phyloP scores from a whole-genome alignment of 2,113 vertebrate species.

The human (Homo sapiens) region GRCh38 chr2:7485501-7486000 shows the following conservation, averaged over 20 bases:
- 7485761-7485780: neutral
- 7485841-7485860: neutral
- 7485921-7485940: neutral
- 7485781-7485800: neutral
- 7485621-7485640: neutral
- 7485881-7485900: neutral
- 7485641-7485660: neutral
- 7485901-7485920: neutral
- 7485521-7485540: neutral
- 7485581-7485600: neutral
- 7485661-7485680: neutral
- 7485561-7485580: neutral
- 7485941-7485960: neutral
- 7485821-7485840: neutral
- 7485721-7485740: neutral
- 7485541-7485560: neutral
- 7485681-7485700: neutral
- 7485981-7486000: neutral
- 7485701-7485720: neutral
- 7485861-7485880: neutral
- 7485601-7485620: neutral
- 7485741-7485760: neutral
- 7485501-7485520: neutral
- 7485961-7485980: neutral
- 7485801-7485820: neutral